Evolutionary conservation across 2,888 invertebrate species (phyloP).

Genomic region (Pegoplata infirma): DNA sequence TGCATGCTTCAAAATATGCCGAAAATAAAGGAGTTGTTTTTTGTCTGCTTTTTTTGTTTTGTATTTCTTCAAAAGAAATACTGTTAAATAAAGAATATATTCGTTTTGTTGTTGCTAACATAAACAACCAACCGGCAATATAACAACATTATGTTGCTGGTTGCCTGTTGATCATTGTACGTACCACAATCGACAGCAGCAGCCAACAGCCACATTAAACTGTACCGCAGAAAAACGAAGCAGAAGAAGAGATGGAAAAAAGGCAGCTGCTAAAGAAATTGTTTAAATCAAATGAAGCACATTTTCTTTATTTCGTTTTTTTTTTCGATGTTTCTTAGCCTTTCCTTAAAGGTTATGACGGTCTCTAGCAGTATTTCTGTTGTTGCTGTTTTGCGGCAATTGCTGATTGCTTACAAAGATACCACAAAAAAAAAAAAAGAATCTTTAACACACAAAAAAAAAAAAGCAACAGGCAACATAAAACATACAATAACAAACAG

Average conservation of each 20-base stretch:
- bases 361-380: constrained; percentile 34
- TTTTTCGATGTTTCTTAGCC: constrained; percentile 16
- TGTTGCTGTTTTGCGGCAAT: constrained; percentile 43
- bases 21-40: constrained; percentile 43
- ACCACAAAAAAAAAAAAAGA: constrained; percentile 38
- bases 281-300: constrained; percentile 46
- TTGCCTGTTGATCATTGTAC: constrained; percentile 31
- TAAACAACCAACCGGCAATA: constrained; percentile 35
- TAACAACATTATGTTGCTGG: constrained; percentile 47
- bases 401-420: constrained; percentile 56
- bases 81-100: constrained; percentile 50
- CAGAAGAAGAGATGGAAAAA: constrained; percentile 12
- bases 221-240: constrained; percentile 46
- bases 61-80: constrained; percentile 21
- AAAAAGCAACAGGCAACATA: constrained; percentile 23
- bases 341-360: constrained; percentile 61
- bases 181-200: too few species aligned
- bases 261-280: constrained; percentile 56
- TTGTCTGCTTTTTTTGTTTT: too few species aligned
- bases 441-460: constrained; percentile 26
- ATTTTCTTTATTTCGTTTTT: constrained; percentile 35
- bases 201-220: constrained; percentile 48
- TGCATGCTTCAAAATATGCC: constrained; percentile 46
- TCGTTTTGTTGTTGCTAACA: constrained; percentile 43
- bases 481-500: constrained; percentile 17